Percentiles rank a stretch among this genome's conserved stretches.
Evolutionary conservation across 2,113 vertebrate genomes (phyloP).

Genomic region (Oreocharis arfaki): DNA sequence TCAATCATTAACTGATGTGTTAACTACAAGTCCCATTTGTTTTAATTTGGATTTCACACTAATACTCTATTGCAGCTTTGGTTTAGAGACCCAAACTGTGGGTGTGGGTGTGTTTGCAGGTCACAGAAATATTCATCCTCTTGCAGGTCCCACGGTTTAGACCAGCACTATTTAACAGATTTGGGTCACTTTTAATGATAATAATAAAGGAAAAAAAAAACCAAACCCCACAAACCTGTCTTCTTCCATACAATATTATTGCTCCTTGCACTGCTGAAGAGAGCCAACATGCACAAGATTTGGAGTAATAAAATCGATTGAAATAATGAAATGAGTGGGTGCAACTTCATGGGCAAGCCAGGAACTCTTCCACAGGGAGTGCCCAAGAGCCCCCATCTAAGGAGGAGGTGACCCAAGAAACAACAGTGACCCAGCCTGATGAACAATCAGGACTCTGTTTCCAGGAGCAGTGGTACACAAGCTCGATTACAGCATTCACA

Average conservation of each 20-base stretch:
- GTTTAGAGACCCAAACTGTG: not conserved
- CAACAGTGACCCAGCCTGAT: not conserved
- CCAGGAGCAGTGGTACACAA: not conserved
- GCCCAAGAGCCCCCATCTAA: not conserved
- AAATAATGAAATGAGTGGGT: accelerated
- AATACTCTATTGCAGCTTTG: not conserved
- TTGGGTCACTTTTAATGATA: not conserved
- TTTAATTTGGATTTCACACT: not conserved
- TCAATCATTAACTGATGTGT: not conserved
- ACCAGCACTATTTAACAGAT: not conserved
- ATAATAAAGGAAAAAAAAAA: not conserved
- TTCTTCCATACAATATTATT: not conserved
- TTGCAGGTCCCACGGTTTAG: not conserved
- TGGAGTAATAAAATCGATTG: not conserved
- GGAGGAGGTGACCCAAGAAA: not conserved
- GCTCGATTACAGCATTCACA: not conserved
- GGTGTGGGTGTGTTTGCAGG: not conserved
- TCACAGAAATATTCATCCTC: not conserved
- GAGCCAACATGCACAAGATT: accelerated
- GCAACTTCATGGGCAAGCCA: not conserved
- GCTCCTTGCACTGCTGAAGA: not conserved
- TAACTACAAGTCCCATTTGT: not conserved
- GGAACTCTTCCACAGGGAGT: not conserved
- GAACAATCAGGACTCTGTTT: too few species aligned
- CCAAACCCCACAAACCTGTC: too few species aligned